These are phyloP conservation scores for Chaetogeoica ovagalla DNA, from an alignment of 2,888 invertebrate genomes.

Conservation along the genomic window DNA sequence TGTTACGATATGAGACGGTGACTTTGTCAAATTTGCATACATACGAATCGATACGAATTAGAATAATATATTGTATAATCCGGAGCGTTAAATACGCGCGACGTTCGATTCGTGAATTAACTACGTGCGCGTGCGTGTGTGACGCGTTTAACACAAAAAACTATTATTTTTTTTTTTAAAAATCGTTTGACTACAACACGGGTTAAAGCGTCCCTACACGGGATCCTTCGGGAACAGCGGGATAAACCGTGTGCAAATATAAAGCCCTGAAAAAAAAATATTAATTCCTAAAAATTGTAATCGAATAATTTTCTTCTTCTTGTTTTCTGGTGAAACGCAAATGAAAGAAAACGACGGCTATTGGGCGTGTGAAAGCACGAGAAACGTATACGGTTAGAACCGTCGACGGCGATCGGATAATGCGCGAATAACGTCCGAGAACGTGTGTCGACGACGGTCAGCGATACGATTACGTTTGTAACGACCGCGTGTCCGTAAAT, in stretches of 20 bases:
- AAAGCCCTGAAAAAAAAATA: background rate
- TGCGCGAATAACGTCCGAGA: slow-evolving; percentile 23
- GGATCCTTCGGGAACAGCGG: slow-evolving; percentile 1
- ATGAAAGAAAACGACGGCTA: slow-evolving; percentile 23
- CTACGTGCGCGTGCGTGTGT: too few species aligned
- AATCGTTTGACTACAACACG: too few species aligned
- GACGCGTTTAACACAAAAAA: too few species aligned
- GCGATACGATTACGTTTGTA: slow-evolving; percentile 7
- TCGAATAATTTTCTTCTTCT: too few species aligned
- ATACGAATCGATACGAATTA: too few species aligned
- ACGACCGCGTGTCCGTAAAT: slow-evolving; percentile 8
- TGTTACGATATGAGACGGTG: too few species aligned
- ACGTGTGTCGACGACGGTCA: slow-evolving; percentile 18
- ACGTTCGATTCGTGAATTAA: too few species aligned
- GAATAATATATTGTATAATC: too few species aligned
- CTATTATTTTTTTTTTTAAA: too few species aligned
- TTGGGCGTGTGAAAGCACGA: slow-evolving; percentile 6
- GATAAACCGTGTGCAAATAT: slow-evolving; percentile 5
- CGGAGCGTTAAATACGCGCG: too few species aligned
- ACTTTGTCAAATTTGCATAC: too few species aligned
- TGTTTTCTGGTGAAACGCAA: slow-evolving; percentile 7
- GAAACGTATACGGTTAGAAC: slow-evolving; percentile 7
- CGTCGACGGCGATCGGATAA: background rate
- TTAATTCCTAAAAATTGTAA: too few species aligned
- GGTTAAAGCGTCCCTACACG: slow-evolving; percentile 15